phyloP scores from a whole-genome alignment of 2,113 vertebrate species.

The Sisor rabdophorus region DNA sequence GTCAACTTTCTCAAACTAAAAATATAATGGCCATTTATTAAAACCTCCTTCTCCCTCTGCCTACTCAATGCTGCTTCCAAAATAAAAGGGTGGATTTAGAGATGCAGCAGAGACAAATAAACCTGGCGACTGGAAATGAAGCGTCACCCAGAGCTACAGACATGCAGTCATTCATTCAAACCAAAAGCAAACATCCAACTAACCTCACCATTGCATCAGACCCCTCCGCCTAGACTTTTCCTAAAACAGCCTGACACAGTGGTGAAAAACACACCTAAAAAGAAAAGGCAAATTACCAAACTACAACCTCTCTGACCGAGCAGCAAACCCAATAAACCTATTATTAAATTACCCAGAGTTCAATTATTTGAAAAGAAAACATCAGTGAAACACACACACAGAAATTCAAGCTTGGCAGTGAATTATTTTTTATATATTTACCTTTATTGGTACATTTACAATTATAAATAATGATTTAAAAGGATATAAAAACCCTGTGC shows the following conservation, averaged over 20 bases:
- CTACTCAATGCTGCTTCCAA: neutral
- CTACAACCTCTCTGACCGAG: neutral
- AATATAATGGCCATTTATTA: no score
- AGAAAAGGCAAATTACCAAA: neutral
- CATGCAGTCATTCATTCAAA: conserved; percentile 27
- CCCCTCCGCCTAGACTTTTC: neutral
- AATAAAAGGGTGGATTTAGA: neutral
- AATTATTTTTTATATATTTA: no score
- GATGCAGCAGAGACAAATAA: neutral
- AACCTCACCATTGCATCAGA: neutral
- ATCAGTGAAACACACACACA: neutral
- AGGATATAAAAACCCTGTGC: no score
- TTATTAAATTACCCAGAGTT: neutral
- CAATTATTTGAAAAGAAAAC: neutral
- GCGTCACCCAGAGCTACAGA: neutral
- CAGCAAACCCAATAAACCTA: neutral
- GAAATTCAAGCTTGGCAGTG: neutral
- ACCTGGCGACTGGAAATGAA: neutral
- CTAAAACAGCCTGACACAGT: neutral
- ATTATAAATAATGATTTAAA: no score
- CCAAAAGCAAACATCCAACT: conserved; percentile 34
- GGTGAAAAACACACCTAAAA: neutral
- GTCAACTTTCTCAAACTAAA: no score
- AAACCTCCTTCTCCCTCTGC: no score
- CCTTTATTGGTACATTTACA: no score